phyloP scores from a whole-genome alignment of 2,113 vertebrate genomes.

The Osmerus mordax region DNA sequence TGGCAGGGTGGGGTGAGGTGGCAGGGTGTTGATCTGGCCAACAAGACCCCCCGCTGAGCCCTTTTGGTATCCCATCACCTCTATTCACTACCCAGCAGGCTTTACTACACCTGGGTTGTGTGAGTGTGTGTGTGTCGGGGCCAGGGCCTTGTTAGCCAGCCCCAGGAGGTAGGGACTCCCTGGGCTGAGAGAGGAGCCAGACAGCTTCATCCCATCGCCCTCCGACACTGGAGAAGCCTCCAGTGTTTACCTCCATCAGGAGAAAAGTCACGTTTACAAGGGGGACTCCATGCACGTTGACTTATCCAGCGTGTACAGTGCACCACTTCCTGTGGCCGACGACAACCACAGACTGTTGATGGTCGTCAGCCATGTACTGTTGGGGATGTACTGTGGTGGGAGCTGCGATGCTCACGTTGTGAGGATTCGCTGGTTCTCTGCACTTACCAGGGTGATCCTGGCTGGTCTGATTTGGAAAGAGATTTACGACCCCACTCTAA shows the following conservation, averaged over 20 bases:
- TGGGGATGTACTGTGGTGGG: no score
- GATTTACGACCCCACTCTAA: slow-evolving; percentile 65
- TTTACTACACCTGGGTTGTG: slow-evolving; percentile 21
- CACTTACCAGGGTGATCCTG: slow-evolving; percentile 41
- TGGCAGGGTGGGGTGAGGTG: slow-evolving; percentile 34
- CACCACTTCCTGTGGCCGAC: no score
- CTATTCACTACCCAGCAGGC: slow-evolving; percentile 45
- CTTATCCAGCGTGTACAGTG: no score
- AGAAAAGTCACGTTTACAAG: no score
- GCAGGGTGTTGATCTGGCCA: slow-evolving; percentile 63
- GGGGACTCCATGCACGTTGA: no score
- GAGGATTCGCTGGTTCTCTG: not conserved
- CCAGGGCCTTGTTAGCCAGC: not conserved
- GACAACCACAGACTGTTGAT: no score
- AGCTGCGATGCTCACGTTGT: no score
- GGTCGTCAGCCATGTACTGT: no score
- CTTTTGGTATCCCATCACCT: slow-evolving; percentile 34
- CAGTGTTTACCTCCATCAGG: no score
- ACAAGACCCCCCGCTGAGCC: slow-evolving; percentile 17
- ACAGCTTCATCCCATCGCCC: no score
- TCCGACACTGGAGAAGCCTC: no score
- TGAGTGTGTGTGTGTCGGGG: slow-evolving; percentile 35
- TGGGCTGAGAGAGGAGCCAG: not conserved
- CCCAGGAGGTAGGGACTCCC: not conserved
- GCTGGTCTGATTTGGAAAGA: slow-evolving; percentile 49